Percentiles rank a stretch among this genome's conserved stretches.
phyloP scores from a whole-genome alignment of 2,888 invertebrate species.

The Xestia xanthographa region DNA sequence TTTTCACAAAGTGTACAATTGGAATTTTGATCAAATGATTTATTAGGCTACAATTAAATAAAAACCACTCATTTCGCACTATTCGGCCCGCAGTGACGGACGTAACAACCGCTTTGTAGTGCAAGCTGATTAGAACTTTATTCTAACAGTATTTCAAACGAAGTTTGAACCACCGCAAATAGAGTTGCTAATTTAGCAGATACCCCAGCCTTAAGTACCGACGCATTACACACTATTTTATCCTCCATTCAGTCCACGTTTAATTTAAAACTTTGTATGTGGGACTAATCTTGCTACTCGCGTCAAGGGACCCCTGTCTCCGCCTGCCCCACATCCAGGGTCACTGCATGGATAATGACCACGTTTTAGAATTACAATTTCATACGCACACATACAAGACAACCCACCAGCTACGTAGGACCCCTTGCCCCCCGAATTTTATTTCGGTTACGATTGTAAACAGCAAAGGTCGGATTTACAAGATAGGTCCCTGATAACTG shows the following conservation, averaged over 20 bases:
- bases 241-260: slow-evolving; percentile 67
- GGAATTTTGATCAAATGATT: too few relatives aligned
- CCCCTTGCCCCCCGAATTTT: slow-evolving; percentile 44
- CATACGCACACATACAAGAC: slow-evolving; percentile 65
- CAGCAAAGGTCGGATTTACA: slow-evolving; percentile 15
- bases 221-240: slow-evolving; percentile 69
- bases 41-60: too few relatives aligned
- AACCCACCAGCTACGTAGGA: slow-evolving; percentile 52
- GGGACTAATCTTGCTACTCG: slow-evolving; percentile 79
- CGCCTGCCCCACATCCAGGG: slow-evolving; percentile 69
- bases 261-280: slow-evolving; percentile 83
- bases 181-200: too few relatives aligned
- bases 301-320: slow-evolving; percentile 76
- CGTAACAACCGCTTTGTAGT: too few relatives aligned
- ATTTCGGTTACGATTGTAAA: slow-evolving; percentile 51
- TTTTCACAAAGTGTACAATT: too few relatives aligned
- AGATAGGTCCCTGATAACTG: slow-evolving; percentile 43
- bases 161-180: too few relatives aligned
- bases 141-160: too few relatives aligned
- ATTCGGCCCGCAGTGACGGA: too few relatives aligned
- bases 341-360: slow-evolving; percentile 79
- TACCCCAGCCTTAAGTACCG: too few relatives aligned
- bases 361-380: slow-evolving; percentile 80
- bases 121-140: too few relatives aligned
- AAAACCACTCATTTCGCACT: too few relatives aligned